phyloP scores from a whole-genome alignment of 1,140 invertebrate genomes.

The Drosophila repletoides region DNA sequence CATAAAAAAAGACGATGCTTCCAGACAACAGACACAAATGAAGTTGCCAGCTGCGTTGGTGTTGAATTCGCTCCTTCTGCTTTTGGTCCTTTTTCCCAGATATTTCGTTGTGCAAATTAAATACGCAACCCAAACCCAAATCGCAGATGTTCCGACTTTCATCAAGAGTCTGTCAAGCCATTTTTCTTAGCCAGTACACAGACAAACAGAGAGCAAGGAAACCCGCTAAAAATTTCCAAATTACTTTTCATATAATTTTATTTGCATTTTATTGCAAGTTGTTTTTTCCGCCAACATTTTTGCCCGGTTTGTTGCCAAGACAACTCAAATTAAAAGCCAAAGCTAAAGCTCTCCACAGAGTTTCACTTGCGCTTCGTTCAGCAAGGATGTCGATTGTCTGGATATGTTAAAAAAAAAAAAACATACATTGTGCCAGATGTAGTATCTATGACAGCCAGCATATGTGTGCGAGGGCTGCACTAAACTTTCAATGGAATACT shows the following conservation, averaged over 20 bases:
- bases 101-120: constrained; percentile 72
- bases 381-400: constrained; percentile 45
- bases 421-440: constrained; percentile 24
- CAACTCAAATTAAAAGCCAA: constrained; percentile 36
- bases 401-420: constrained; percentile 38
- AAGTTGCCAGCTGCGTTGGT: constrained; percentile 43
- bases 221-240: constrained; percentile 48
- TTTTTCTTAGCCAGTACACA: constrained; percentile 8
- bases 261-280: constrained; percentile 65
- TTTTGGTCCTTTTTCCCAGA: constrained; percentile 30
- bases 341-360: constrained; percentile 44
- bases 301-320: constrained; percentile 14
- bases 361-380: constrained; percentile 29
- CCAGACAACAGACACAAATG: constrained; percentile 61
- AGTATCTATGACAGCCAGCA: background rate
- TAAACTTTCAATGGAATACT: background rate
- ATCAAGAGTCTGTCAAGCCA: constrained; percentile 30
- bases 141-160: constrained; percentile 25
- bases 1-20: constrained; percentile 28
- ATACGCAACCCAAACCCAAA: constrained; percentile 42
- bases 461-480: constrained; percentile 17
- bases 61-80: constrained; percentile 6
- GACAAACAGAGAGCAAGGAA: constrained; percentile 4
- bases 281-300: constrained; percentile 22
- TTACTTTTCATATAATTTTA: constrained; percentile 76